Conservation (phyloP, 2,888 invertebrate species). For the Tiphia femorata region DNA sequence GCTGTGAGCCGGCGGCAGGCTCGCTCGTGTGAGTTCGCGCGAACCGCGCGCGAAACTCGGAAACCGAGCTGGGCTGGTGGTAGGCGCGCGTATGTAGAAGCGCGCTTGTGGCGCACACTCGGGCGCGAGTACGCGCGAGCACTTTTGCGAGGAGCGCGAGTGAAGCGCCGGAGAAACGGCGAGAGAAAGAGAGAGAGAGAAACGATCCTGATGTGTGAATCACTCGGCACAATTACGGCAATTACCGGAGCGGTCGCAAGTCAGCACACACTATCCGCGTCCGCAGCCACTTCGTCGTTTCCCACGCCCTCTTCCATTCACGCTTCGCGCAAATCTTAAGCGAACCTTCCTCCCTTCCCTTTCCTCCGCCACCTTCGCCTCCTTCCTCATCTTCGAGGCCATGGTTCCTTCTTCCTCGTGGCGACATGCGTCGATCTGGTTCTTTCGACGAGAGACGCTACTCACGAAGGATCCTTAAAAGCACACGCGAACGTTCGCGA, state of each 20-base stretch:
- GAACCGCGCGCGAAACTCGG: slow-evolving; percentile 29
- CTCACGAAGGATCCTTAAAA: too few relatives aligned
- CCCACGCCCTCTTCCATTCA: slow-evolving; percentile 68
- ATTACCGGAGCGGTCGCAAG: slow-evolving; percentile 63
- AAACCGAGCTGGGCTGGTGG: too few relatives aligned
- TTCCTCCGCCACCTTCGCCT: slow-evolving; percentile 5
- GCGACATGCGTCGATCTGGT: too few relatives aligned
- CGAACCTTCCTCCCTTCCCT: slow-evolving; percentile 22
- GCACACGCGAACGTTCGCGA: too few relatives aligned
- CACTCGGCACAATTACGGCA: slow-evolving; percentile 69
- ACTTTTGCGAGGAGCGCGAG: slow-evolving; percentile 31
- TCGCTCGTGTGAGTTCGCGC: slow-evolving; percentile 41
- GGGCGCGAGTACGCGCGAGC: slow-evolving; percentile 11
- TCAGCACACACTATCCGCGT: slow-evolving; percentile 57
- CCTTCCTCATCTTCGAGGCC: too few relatives aligned
- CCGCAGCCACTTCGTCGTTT: slow-evolving; percentile 59
- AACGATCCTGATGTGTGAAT: slow-evolving; percentile 67
- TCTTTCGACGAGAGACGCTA: too few relatives aligned
- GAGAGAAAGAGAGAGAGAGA: slow-evolving; percentile 25
- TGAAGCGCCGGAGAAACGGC: slow-evolving; percentile 3
- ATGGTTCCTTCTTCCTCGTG: too few relatives aligned
- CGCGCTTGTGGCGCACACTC: too few relatives aligned
- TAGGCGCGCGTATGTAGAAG: too few relatives aligned
- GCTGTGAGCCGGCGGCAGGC: too few relatives aligned
- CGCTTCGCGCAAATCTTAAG: slow-evolving; percentile 66